These are phyloP conservation scores for Hyles euphorbiae DNA, from an alignment of 1,140 invertebrate genomes.

Conservation along the genomic window DNA sequence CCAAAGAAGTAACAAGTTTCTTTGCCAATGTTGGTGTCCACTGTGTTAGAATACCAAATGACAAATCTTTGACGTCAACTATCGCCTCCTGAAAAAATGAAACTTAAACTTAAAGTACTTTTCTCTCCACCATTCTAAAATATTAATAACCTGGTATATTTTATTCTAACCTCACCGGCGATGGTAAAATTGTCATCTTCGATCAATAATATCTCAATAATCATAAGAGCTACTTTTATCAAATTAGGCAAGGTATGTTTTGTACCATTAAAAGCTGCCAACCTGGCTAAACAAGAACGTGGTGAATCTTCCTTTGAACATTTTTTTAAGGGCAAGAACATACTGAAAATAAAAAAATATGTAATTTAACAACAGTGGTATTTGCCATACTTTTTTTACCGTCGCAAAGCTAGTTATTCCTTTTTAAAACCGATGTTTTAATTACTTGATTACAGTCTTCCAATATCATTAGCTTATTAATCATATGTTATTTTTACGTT, in stretches of 20 bases:
- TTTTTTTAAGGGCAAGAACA: constrained; percentile 46
- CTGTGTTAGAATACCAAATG: constrained; percentile 57
- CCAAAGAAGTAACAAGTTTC: constrained; percentile 65
- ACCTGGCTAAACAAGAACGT: constrained; percentile 38
- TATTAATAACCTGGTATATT: background rate
- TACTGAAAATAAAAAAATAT: constrained; percentile 36
- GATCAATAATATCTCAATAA: constrained; percentile 32
- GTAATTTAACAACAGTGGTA: too few species aligned
- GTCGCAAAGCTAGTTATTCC: too few species aligned
- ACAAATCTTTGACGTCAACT: constrained; percentile 60
- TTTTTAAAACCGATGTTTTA: too few species aligned
- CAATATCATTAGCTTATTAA: too few species aligned
- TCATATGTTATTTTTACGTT: too few species aligned
- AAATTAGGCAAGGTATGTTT: constrained; percentile 36
- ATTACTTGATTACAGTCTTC: too few species aligned
- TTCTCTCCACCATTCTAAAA: background rate
- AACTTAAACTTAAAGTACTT: too few species aligned
- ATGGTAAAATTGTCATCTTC: constrained; percentile 38
- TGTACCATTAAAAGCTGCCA: constrained; percentile 37
- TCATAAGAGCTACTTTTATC: constrained; percentile 36
- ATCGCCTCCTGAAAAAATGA: constrained; percentile 52
- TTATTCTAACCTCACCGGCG: constrained; percentile 4
- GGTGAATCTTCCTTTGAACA: constrained; percentile 29
- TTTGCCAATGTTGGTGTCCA: constrained; percentile 64
- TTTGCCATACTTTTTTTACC: too few species aligned